Percentiles rank a stretch among this genome's conserved stretches.
These are phyloP conservation scores for Belonocnema kinseyi DNA, from an alignment of 1,140 invertebrate genomes.

Conservation along the genomic window DNA sequence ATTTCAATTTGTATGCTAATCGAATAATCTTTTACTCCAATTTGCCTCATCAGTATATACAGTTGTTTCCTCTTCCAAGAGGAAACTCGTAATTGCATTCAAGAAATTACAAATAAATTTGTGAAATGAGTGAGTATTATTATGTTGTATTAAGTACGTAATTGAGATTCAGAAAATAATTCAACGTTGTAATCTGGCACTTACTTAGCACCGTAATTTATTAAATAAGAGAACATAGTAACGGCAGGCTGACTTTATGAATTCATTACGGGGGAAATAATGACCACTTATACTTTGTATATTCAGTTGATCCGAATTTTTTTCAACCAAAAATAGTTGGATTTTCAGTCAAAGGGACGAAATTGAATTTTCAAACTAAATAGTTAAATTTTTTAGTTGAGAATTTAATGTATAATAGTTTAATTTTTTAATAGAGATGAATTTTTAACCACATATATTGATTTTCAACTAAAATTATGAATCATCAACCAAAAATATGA, in stretches of 20 bases:
- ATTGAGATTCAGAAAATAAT: slow-evolving; percentile 17
- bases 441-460: no score
- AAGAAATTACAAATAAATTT: background rate
- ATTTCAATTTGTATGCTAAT: slow-evolving; percentile 11
- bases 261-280: background rate
- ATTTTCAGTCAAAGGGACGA: no score
- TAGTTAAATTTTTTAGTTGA: no score
- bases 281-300: no score
- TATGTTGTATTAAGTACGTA: background rate
- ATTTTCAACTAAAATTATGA: no score
- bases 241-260: background rate
- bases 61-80: background rate
- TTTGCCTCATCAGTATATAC: background rate
- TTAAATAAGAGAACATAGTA: background rate
- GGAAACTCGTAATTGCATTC: background rate
- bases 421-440: no score
- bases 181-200: slow-evolving; percentile 8
- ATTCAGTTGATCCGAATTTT: no score
- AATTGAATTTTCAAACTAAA: no score
- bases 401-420: no score
- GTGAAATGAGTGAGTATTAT: background rate
- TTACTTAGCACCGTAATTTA: slow-evolving; percentile 7
- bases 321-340: no score
- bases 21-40: background rate
- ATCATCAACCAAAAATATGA: no score